These are phyloP conservation scores for Balearica regulorum DNA, from an alignment of 2,797 vertebrate species.

Conservation along the genomic window DNA sequence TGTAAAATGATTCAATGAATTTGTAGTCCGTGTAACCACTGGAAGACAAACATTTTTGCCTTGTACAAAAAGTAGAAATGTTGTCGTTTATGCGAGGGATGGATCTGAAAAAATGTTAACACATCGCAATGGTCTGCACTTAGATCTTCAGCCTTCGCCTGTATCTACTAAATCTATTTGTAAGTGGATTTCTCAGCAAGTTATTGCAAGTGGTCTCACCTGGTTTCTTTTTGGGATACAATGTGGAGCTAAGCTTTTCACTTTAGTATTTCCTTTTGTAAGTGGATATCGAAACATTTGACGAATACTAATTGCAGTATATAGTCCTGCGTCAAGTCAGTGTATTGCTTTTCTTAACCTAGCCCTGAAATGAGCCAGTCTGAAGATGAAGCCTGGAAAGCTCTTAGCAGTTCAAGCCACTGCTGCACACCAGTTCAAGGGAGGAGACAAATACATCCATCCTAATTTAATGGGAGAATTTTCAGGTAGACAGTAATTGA, in stretches of 20 bases:
- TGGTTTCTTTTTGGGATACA: not conserved
- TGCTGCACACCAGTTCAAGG: not conserved
- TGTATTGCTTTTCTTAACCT: not conserved
- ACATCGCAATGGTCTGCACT: rapidly evolving
- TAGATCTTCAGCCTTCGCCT: not conserved
- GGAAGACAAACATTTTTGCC: not conserved
- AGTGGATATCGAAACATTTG: not conserved
- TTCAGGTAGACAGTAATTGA: conserved; percentile 43
- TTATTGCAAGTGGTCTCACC: not conserved
- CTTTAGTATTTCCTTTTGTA: not conserved
- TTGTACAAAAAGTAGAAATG: not conserved
- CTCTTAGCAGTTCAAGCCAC: not conserved
- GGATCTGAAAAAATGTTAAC: not conserved
- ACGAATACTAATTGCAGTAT: not conserved
- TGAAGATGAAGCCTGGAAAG: not conserved
- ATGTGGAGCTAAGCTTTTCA: not conserved
- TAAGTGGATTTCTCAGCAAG: not conserved
- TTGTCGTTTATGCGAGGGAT: not conserved
- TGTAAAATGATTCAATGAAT: conserved; percentile 2
- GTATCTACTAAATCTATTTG: not conserved
- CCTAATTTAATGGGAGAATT: conserved; percentile 7
- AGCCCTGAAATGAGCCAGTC: not conserved
- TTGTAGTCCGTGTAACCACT: not conserved
- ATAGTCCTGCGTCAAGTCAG: not conserved
- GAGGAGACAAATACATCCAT: not conserved